Conservation (phyloP, 2,888 invertebrate genomes). For the Melinaea menophilus region DNA sequence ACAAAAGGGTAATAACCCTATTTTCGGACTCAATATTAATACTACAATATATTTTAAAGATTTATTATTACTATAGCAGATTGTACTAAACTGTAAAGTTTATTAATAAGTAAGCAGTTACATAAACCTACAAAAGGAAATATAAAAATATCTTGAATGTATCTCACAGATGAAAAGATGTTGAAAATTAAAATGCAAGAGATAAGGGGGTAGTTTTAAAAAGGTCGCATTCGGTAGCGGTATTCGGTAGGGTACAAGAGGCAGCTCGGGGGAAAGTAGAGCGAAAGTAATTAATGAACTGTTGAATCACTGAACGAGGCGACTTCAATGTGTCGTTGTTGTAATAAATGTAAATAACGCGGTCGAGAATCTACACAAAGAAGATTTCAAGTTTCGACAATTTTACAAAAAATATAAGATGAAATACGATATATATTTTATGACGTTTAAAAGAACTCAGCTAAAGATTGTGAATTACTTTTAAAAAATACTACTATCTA, state of each 20-base stretch:
- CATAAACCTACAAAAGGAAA: no score
- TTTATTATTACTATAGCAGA: no score
- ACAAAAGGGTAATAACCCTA: not conserved
- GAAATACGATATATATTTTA: no score
- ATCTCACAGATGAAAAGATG: conserved; percentile 5
- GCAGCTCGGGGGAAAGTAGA: conserved; percentile 25
- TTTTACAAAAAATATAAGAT: not conserved
- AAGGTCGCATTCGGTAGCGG: conserved; percentile 10
- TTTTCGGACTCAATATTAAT: not conserved
- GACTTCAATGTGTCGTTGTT: conserved; percentile 16
- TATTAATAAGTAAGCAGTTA: no score
- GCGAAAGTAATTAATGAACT: conserved; percentile 28
- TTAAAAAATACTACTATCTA: no score
- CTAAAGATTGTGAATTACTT: no score
- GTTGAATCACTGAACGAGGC: conserved; percentile 24
- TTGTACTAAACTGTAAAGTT: no score
- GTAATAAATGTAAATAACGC: conserved; percentile 3
- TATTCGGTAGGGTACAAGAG: conserved; percentile 13
- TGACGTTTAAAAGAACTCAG: no score
- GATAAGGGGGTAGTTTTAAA: conserved; percentile 7
- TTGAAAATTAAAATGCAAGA: conserved; percentile 2
- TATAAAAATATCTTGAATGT: conserved; percentile 1
- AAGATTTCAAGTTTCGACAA: not conserved
- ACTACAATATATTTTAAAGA: no score
- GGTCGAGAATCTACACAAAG: not conserved